Conservation (phyloP, 2,888 invertebrate species). For the Odontomyia ornata region DNA sequence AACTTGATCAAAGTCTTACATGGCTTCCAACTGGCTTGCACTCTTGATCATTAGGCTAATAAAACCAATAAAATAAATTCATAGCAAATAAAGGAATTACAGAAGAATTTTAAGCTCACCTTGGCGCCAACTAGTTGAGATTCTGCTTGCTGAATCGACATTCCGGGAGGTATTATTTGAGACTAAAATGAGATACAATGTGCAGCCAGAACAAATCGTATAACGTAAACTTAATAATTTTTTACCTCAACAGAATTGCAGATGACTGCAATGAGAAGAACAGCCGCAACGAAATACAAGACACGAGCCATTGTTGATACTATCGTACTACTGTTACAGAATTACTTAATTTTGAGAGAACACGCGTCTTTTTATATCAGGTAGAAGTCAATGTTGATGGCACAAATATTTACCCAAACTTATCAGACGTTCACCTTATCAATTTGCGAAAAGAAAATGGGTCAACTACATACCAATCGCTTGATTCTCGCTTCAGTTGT, state of each 20-base stretch:
- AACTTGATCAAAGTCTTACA: not conserved
- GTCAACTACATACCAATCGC: no score
- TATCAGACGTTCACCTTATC: constrained; percentile 8
- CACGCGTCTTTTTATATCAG: constrained; percentile 10
- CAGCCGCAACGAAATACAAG: not conserved
- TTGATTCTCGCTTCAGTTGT: no score
- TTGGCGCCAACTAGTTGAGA: constrained; percentile 7
- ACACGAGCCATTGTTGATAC: constrained; percentile 2
- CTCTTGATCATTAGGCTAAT: not conserved
- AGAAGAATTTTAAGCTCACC: not conserved
- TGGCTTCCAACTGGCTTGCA: constrained; percentile 2
- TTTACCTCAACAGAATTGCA: constrained; percentile 1
- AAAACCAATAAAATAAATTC: no score
- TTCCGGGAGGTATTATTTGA: not conserved
- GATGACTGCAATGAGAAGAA: not conserved
- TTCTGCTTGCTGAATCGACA: constrained; percentile 8
- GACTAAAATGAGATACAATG: not conserved
- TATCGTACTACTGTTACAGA: not conserved
- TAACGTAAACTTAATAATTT: not conserved
- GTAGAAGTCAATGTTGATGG: not conserved
- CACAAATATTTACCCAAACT: not conserved
- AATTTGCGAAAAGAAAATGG: not conserved
- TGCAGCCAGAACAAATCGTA: not conserved
- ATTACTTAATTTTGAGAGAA: not conserved
- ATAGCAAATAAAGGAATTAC: not conserved